These are phyloP conservation scores for Macquaria australasica DNA, from an alignment of 2,113 vertebrate genomes.

Conservation along the genomic window DNA sequence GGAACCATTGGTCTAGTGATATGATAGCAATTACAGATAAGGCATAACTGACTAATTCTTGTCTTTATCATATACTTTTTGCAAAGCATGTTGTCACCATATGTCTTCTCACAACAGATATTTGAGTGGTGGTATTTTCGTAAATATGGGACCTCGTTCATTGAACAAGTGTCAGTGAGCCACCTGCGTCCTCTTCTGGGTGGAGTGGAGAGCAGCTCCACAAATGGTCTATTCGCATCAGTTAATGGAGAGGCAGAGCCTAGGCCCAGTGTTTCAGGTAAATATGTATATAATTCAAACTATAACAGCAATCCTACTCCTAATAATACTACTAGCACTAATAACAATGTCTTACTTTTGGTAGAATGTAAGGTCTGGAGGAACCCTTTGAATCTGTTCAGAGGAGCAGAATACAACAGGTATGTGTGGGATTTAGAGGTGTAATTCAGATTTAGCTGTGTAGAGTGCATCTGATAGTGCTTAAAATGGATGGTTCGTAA, in stretches of 20 bases:
- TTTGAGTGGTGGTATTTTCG: constrained; percentile 99
- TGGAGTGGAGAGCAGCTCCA: constrained; percentile 88
- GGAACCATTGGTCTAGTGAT: not conserved
- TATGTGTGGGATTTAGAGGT: constrained; percentile 66
- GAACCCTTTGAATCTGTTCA: constrained; percentile 97
- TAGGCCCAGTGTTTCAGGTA: constrained; percentile 94
- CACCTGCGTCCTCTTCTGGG: constrained; percentile 95
- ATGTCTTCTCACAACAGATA: constrained; percentile 83
- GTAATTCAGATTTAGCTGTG: not conserved
- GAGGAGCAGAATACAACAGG: constrained; percentile 99
- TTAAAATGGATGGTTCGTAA: not conserved
- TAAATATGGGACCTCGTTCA: constrained; percentile 97
- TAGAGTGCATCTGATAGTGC: not conserved
- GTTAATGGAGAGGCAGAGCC: constrained; percentile 88
- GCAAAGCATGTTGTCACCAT: not conserved
- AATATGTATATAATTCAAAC: accelerated
- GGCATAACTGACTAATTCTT: not conserved
- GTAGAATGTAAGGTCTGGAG: constrained; percentile 99
- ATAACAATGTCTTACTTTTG: constrained; percentile 49
- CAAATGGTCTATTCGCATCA: constrained; percentile 88
- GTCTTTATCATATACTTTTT: not conserved
- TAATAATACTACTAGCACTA: not conserved
- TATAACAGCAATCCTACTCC: not conserved
- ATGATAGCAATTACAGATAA: not conserved
- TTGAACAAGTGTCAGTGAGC: constrained; percentile 98